Conservation (phyloP, 1,140 invertebrate genomes). For the Danaus plexippus region DNA sequence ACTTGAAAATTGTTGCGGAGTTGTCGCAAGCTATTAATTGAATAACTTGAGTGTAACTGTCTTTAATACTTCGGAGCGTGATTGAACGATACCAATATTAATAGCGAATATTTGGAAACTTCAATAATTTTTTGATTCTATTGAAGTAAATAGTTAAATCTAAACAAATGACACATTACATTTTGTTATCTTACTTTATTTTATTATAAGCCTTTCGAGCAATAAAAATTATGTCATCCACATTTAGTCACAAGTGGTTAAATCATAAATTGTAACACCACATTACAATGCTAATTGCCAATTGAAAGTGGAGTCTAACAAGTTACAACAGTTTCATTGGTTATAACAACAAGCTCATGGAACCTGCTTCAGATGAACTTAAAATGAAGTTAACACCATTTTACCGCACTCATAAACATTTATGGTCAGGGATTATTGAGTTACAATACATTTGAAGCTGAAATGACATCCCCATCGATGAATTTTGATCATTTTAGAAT, state of each 20-base stretch:
- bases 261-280: no score
- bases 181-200: no score
- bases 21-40: constrained; percentile 31
- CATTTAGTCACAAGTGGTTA: no score
- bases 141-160: no score
- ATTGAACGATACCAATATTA: background rate
- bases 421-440: constrained; percentile 31
- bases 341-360: constrained; percentile 39
- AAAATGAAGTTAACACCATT: constrained; percentile 48
- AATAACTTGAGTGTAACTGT: constrained; percentile 25
- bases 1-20: constrained; percentile 40
- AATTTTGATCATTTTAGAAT: no score
- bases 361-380: constrained; percentile 40
- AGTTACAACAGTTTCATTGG: constrained; percentile 31
- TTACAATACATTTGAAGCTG: constrained; percentile 22
- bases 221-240: no score
- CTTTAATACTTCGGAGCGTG: constrained; percentile 9
- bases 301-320: constrained; percentile 18
- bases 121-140: no score
- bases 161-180: no score
- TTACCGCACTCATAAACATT: constrained; percentile 35
- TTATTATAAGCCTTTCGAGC: no score
- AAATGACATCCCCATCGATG: constrained; percentile 6
- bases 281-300: constrained; percentile 20
- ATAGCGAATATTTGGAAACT: no score